Percentiles rank a stretch among this genome's conserved stretches.
Conservation (phyloP, 2,888 invertebrate species). For the Drosophila leonis region DNA sequence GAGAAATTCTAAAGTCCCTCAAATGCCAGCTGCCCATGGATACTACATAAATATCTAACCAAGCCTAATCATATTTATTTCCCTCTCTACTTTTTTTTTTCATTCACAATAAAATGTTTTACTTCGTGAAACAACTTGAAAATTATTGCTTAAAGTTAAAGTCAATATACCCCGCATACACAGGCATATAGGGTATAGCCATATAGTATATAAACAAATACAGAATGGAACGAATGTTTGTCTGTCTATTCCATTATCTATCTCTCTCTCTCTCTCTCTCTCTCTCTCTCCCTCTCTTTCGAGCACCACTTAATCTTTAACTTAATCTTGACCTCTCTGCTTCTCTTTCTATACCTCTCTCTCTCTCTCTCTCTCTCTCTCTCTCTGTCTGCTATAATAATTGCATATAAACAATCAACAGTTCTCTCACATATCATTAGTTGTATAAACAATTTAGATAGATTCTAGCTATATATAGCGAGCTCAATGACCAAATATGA, state of each 20-base stretch:
- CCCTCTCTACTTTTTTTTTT: background rate
- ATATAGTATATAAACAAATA: background rate
- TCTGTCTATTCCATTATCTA: background rate
- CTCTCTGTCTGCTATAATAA: background rate
- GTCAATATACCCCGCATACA: background rate
- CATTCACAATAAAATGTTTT: background rate
- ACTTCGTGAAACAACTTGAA: background rate
- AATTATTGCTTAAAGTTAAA: background rate
- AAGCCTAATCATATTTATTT: constrained; percentile 4
- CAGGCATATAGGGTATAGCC: background rate
- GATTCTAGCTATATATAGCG: background rate
- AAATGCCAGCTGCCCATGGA: background rate
- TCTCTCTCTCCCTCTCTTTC: background rate
- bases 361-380: background rate
- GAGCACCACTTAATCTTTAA: background rate
- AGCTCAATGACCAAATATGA: background rate
- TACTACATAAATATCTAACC: background rate
- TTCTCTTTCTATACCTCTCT: background rate
- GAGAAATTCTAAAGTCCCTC: constrained; percentile 47
- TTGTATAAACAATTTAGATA: background rate
- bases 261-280: background rate
- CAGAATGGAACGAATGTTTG: background rate
- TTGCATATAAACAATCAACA: background rate
- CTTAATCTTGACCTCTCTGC: background rate
- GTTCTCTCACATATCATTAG: background rate